phyloP scores from a whole-genome alignment of 2,797 vertebrate species.

The Ataeniobius toweri region DNA sequence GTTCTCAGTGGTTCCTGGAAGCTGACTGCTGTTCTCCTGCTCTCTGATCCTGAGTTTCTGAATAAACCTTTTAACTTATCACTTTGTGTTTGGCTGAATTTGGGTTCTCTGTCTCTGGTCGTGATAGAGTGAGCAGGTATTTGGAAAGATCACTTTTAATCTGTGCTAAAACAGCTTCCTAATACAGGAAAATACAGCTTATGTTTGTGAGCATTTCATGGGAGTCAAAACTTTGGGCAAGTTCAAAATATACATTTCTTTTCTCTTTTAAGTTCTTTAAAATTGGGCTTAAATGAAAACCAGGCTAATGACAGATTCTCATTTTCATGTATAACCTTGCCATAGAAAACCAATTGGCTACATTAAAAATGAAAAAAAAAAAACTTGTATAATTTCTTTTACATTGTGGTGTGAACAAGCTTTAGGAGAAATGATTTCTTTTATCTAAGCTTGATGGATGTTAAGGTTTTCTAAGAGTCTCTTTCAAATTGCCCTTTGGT shows the following conservation, averaged over 20 bases:
- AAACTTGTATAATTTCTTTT: constrained; percentile 2
- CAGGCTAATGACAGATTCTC: background rate
- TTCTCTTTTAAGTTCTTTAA: constrained; percentile 1
- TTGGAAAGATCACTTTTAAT: constrained; percentile 21
- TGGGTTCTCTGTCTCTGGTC: too few species aligned
- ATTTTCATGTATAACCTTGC: constrained; percentile 5
- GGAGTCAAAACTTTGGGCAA: constrained; percentile 5
- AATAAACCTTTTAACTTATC: too few species aligned
- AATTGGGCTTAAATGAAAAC: constrained; percentile 7
- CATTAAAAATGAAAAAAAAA: constrained; percentile 3
- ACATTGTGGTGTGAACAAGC: constrained; percentile 24
- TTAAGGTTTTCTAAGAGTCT: constrained; percentile 33
- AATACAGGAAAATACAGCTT: constrained; percentile 3
- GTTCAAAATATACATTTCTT: background rate
- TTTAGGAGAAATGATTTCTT: constrained; percentile 34
- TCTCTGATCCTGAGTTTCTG: too few species aligned
- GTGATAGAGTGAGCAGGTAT: constrained; percentile 31
- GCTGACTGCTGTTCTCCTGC: too few species aligned
- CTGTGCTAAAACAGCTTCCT: constrained; percentile 13
- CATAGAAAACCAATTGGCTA: background rate
- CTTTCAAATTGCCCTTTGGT: constrained; percentile 43
- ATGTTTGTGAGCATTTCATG: constrained; percentile 9
- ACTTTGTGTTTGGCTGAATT: too few species aligned
- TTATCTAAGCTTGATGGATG: constrained; percentile 27
- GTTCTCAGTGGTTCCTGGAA: too few species aligned